phyloP scores from a whole-genome alignment of 2,888 invertebrate species.

The Lamellibrachia columna region DNA sequence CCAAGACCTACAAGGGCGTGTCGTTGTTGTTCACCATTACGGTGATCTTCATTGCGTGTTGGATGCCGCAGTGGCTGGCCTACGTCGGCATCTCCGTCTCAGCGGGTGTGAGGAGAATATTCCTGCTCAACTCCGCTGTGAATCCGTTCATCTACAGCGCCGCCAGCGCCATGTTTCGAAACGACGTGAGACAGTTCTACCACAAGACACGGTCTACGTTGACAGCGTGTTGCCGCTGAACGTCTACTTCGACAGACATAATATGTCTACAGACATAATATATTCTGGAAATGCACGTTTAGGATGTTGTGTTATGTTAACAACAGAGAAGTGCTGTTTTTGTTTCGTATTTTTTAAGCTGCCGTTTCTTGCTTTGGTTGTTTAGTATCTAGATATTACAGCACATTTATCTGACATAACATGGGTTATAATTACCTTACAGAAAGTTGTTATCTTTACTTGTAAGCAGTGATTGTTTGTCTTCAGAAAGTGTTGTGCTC shows the following conservation, averaged over 20 bases:
- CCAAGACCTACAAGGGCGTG: neutral
- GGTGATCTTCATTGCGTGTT: neutral
- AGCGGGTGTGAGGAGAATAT: neutral
- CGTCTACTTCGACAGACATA: neutral
- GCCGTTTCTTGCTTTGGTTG: too few relatives aligned
- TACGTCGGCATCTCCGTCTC: neutral
- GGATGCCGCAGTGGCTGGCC: neutral
- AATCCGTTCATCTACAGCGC: constrained; percentile 5
- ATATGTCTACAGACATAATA: too few relatives aligned
- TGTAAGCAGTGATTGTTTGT: too few relatives aligned
- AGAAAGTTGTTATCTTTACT: too few relatives aligned
- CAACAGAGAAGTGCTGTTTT: too few relatives aligned
- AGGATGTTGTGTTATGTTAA: too few relatives aligned
- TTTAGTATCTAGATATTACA: too few relatives aligned
- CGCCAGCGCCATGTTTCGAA: neutral
- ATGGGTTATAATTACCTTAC: too few relatives aligned
- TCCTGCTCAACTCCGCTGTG: neutral
- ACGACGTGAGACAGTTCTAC: neutral
- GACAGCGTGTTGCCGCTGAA: neutral
- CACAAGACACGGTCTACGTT: neutral
- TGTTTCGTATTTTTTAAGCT: too few relatives aligned
- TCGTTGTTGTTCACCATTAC: neutral
- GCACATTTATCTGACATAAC: too few relatives aligned
- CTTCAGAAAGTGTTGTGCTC: too few relatives aligned
- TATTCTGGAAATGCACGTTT: too few relatives aligned